Evolutionary conservation across 2,888 invertebrate species (phyloP).

Genomic region (Rhamphomyia laevipes): DNA sequence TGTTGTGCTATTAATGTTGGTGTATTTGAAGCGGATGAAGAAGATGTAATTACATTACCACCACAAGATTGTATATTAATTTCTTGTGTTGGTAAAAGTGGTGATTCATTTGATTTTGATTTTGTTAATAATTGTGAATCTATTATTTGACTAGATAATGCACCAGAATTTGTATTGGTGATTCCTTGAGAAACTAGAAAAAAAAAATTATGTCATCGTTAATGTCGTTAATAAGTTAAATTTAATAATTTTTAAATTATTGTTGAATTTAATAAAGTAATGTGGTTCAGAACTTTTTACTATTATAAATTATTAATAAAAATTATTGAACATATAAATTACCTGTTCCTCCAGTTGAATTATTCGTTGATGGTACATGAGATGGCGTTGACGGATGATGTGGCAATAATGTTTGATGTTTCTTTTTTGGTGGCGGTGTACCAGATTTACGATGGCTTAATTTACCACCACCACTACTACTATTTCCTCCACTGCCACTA

Average conservation of each 20-base stretch:
- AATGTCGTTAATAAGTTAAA: too few relatives aligned
- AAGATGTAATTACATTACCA: slow-evolving; percentile 1
- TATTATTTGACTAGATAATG: slow-evolving; percentile 11
- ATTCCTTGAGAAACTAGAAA: too few relatives aligned
- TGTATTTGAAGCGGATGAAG: slow-evolving; percentile 30
- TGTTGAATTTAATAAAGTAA: too few relatives aligned
- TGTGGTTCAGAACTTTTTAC: too few relatives aligned
- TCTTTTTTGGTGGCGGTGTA: slow-evolving; percentile 67
- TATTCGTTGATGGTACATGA: slow-evolving; percentile 10
- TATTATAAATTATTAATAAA: too few relatives aligned
- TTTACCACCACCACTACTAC: slow-evolving; percentile 20
- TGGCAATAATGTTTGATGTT: slow-evolving; percentile 50
- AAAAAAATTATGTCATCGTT: too few relatives aligned
- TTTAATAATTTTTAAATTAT: too few relatives aligned
- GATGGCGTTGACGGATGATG: slow-evolving; percentile 26
- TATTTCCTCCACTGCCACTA: slow-evolving; percentile 16
- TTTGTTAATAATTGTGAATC: slow-evolving; percentile 49
- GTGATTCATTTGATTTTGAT: slow-evolving; percentile 87
- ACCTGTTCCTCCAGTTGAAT: too few relatives aligned
- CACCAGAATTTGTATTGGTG: slow-evolving; percentile 5
- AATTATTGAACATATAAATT: too few relatives aligned
- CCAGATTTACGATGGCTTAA: slow-evolving; percentile 29
- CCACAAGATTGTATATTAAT: slow-evolving; percentile 20
- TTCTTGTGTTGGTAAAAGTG: slow-evolving; percentile 51
- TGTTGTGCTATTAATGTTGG: slow-evolving; percentile 21